A percentile compares a stretch with the other conserved stretches of the same genome.
Evolutionary conservation across 2,888 invertebrate species (phyloP).

Genomic region (Agrypnus murinus): DNA sequence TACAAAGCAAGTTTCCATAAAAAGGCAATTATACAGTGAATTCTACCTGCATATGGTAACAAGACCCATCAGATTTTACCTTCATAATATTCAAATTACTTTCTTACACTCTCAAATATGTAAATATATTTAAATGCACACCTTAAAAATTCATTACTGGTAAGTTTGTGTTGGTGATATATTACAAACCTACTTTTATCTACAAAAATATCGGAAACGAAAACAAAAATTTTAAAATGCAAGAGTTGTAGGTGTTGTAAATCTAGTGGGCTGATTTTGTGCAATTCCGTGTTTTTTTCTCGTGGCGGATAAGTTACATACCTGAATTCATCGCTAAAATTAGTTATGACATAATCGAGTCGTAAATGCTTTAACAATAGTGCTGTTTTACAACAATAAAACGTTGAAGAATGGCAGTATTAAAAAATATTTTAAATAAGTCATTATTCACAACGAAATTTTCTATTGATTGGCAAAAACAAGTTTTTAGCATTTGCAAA

Average conservation of each 20-base stretch:
- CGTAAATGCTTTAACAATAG: slow-evolving; percentile 6
- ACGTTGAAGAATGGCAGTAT: neutral
- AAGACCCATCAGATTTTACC: slow-evolving; percentile 22
- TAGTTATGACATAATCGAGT: slow-evolving; percentile 21
- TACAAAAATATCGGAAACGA: neutral
- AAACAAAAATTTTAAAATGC: neutral
- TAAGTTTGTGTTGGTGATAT: neutral
- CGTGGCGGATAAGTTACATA: too few relatives aligned
- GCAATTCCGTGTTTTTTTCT: too few relatives aligned
- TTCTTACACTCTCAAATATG: slow-evolving; percentile 21
- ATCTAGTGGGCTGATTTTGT: too few relatives aligned
- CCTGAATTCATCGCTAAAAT: slow-evolving; percentile 27
- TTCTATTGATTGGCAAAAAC: too few relatives aligned
- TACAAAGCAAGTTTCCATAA: slow-evolving; percentile 22
- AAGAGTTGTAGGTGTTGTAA: too few relatives aligned
- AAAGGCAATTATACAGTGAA: slow-evolving; percentile 4
- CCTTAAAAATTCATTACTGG: slow-evolving; percentile 9
- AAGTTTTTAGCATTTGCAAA: too few relatives aligned
- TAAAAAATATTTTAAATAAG: neutral
- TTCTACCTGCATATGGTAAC: slow-evolving; percentile 18
- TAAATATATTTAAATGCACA: slow-evolving; percentile 27
- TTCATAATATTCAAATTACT: slow-evolving; percentile 20
- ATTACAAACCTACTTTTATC: slow-evolving; percentile 24
- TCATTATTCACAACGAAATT: too few relatives aligned
- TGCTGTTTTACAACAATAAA: slow-evolving; percentile 3